A percentile compares a stretch with the other conserved stretches of the same genome.
These are phyloP conservation scores for Acanthoscelides obtectus DNA, from an alignment of 2,888 invertebrate genomes.

Conservation along the genomic window DNA sequence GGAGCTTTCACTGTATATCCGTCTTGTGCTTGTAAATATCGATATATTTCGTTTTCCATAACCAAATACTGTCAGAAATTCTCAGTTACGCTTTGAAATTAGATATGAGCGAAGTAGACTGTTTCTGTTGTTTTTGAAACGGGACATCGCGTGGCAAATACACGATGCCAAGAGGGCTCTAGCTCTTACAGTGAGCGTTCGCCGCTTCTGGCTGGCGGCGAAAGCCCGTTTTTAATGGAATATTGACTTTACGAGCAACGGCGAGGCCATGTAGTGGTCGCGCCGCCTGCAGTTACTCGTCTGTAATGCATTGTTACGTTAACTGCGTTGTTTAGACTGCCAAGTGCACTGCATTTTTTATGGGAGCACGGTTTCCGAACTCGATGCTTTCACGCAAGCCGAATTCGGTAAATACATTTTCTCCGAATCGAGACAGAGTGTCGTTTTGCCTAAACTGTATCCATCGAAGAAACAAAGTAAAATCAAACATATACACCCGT, in stretches of 20 bases:
- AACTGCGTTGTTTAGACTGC: neutral
- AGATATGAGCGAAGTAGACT: no score
- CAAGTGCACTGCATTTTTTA: neutral
- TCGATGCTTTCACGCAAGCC: neutral
- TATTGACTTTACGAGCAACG: slow-evolving; percentile 21
- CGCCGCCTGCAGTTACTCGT: neutral
- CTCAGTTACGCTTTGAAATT: no score
- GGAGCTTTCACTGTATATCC: no score
- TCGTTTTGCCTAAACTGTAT: no score
- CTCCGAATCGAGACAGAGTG: no score
- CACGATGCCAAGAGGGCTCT: neutral
- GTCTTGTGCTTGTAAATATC: no score
- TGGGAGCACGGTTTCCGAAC: neutral
- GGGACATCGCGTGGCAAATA: neutral
- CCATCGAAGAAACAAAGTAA: no score
- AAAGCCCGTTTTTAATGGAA: slow-evolving; percentile 22
- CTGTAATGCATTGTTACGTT: neutral
- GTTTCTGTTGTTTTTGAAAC: no score
- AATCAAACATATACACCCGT: no score
- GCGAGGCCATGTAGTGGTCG: slow-evolving; percentile 7
- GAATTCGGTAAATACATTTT: no score
- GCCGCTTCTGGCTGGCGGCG: slow-evolving; percentile 17
- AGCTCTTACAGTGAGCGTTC: slow-evolving; percentile 10
- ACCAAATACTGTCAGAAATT: no score
- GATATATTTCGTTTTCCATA: no score